Evolutionary conservation across 2,113 vertebrate genomes (phyloP).

Genomic region (Pampusana beccarii): DNA sequence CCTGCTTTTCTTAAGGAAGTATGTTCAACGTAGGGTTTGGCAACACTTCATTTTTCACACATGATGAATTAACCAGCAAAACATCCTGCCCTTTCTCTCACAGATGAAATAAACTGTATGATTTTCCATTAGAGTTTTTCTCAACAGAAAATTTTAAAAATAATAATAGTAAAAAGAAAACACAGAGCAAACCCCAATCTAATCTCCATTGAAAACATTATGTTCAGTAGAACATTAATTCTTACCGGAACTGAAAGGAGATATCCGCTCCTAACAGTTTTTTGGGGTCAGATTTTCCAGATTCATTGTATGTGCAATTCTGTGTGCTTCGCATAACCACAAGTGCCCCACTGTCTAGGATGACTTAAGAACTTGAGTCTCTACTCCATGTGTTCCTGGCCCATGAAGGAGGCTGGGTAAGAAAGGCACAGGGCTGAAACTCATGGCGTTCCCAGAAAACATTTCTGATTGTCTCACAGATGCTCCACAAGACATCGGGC

Average conservation of each 20-base stretch:
- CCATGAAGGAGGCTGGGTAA: neutral
- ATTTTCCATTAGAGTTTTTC: constrained; percentile 5
- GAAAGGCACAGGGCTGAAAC: neutral
- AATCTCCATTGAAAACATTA: neutral
- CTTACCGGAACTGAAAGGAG: neutral
- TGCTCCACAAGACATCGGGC: neutral
- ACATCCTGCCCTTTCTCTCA: constrained; percentile 50
- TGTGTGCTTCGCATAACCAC: neutral
- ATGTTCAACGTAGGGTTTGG: constrained; percentile 9
- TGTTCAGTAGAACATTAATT: neutral
- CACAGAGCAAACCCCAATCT: neutral
- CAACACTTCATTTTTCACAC: constrained; percentile 35
- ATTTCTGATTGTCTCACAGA: neutral
- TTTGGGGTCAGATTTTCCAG: neutral
- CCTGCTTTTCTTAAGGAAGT: constrained; percentile 48
- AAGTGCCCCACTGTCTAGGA: neutral
- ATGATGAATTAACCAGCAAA: constrained; percentile 43
- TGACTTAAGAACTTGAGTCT: neutral
- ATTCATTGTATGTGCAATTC: neutral
- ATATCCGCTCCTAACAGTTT: neutral
- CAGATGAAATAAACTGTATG: neutral
- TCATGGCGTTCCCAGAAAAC: neutral
- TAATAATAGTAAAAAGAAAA: neutral
- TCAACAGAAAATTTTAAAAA: neutral
- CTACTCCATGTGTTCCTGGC: neutral